Base-by-base conservation (phyloP, 2,888 invertebrate species). In the Aleiodes testaceus region DNA sequence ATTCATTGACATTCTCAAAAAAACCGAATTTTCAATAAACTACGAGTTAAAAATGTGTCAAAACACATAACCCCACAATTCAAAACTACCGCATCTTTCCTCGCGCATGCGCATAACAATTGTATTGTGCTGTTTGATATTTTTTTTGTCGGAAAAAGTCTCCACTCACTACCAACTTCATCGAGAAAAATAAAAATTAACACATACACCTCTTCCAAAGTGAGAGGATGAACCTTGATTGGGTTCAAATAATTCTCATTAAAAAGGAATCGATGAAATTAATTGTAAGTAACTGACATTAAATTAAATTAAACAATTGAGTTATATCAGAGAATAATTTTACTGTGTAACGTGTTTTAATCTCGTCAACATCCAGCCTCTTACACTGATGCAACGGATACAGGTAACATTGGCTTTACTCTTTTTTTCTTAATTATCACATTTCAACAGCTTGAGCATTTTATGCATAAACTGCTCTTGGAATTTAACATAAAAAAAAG, bases 211-310 rank as follows among this genome's bases (percentile, higher is more conserved):
- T 55, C 20, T 59, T 16, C 59, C 36, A 59, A 59, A 59, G 59
- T 36, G 59, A 59, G 59, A 59, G 59, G 50, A 68, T 68, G 47
- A 49, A 50, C 47, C 42, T 68, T 61, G 61, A 26, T 59, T 14
- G 14, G 11, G 49, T 59, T 68, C 61, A 68, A 68, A 61, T 61
- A 45, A 68, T 61, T 61, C 20, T 68, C 49, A 61, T 68, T 36
- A 42, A 26, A 61, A 61, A 49, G 5, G 18, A 59, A 68, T 68
- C 49, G 50, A 61, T 61, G 59, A 68, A 61, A 68, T 68, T 68
- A 16, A 36, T 18, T 36, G 49, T 36, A 18, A 49, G 12, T 42
- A 30, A 20, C 42, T 59, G 42, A 59, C 36, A 59, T 26, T 14
- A 14, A 22, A n/a, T 12, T 3, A n/a, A 4, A 26, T n/a, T 36